phyloP scores from a whole-genome alignment of 2,888 invertebrate genomes.

The Arge pagana region DNA sequence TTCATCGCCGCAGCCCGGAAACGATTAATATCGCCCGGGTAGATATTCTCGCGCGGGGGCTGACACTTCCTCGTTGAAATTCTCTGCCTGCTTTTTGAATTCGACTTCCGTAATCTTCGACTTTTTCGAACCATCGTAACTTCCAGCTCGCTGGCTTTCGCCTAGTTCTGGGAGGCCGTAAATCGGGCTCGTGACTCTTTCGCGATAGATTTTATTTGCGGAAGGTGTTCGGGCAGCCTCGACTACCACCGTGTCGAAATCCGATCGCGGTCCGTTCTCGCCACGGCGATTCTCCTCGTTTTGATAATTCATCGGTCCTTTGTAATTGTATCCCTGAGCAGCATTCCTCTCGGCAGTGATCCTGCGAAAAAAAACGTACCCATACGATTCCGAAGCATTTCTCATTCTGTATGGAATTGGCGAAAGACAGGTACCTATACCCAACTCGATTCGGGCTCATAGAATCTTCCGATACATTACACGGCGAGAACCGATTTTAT shows the following conservation, averaged over 20 bases:
- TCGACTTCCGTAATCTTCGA: constrained; percentile 5
- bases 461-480: not conserved
- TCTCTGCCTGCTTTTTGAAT: constrained; percentile 3
- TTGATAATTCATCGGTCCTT: not conserved
- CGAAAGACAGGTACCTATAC: not conserved
- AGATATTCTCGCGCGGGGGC: no score
- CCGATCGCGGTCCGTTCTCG: not conserved
- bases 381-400: no score
- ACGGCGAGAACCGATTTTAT: not conserved
- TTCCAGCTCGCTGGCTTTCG: not conserved
- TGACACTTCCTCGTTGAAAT: no score
- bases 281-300: no score
- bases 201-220: no score
- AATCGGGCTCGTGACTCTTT: no score
- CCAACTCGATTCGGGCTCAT: no score
- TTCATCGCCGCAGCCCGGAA: no score
- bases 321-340: constrained; percentile 7
- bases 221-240: not conserved
- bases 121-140: not conserved
- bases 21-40: no score
- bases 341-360: constrained; percentile 11
- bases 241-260: constrained; percentile 10
- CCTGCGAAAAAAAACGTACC: no score
- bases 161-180: not conserved
- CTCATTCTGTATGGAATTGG: not conserved